Base-by-base conservation (phyloP, 2,113 vertebrate genomes). In the Pseudorectes ferrugineus region DNA sequence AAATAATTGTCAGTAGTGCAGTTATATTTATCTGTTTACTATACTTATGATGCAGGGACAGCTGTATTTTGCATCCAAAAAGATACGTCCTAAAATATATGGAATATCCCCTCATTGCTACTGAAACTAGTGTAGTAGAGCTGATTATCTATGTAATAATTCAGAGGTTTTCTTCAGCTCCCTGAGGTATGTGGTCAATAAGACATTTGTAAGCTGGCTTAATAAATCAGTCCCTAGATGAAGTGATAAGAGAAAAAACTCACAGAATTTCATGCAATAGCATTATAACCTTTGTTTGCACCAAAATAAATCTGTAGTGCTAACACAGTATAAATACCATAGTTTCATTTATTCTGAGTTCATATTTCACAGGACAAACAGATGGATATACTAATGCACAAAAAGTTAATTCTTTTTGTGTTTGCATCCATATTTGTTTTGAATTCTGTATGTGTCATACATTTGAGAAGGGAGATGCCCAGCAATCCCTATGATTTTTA, bases 1-100 rank as follows among this genome's bases (percentile, higher is more conserved):
- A 96, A 96, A 95, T 97, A 97, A 97, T 97, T 97, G 86, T 97
- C 85, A 85, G n/a, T 61, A 51, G 71, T 77, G 62, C 55, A 94
- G 58, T 95, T 97, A 89, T 96, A 83, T 97, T 96, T 88, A 67
- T 95, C 87, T 92, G 73, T 96, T 92, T 92, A 61, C 68, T 80
- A 8, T 71, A 59, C 7, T 35, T 75, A 57, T 85, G 81, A 95
- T 93, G 86, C 78, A 85, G 62, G 63, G 49, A 68, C 58, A 70
- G 61, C 80, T 93, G 29, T 48, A 91, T 95, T 97, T 97, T 95
- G 46, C 70, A 85, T 94, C 51, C 72, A 68, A 57, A 95, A 95
- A 92, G 42, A 48, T 84, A 19, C 0, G 0, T 94, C 26, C 75
- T 94, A 85, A 96, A 94, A 66, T 74, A 26, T 94, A 83, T 95